A percentile compares a stretch with the other conserved stretches of the same genome.
phyloP scores from a whole-genome alignment of 2,888 invertebrate species.

The Diabrotica balteata region DNA sequence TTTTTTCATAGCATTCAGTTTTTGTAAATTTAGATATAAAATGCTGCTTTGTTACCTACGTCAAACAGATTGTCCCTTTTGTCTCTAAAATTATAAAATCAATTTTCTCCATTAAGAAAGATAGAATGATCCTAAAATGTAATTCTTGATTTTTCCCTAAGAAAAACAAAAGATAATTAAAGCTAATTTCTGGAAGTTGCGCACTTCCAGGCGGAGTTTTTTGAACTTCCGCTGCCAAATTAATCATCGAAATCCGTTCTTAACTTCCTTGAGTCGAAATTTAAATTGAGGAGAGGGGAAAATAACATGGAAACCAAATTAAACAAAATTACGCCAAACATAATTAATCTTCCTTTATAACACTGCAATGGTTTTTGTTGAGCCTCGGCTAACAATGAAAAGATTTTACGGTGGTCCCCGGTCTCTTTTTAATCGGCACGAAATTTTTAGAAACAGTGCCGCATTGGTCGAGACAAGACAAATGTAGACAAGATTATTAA shows the following conservation, averaged over 20 bases:
- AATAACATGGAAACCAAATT: slow-evolving; percentile 24
- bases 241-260: slow-evolving; percentile 10
- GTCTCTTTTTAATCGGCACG: background rate
- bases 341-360: slow-evolving; percentile 35
- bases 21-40: too few relatives aligned
- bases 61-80: too few relatives aligned
- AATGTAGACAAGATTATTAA: too few relatives aligned
- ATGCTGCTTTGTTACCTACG: too few relatives aligned
- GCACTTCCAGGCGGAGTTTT: too few relatives aligned
- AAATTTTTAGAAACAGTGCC: background rate
- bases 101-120: too few relatives aligned
- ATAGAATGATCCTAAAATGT: too few relatives aligned
- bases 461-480: background rate
- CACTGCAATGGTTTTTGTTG: slow-evolving; percentile 27
- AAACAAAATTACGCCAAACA: slow-evolving; percentile 24
- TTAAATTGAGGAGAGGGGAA: slow-evolving; percentile 12
- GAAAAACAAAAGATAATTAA: too few relatives aligned
- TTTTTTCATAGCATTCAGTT: too few relatives aligned
- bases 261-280: slow-evolving; percentile 14
- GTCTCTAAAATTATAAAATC: too few relatives aligned
- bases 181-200: too few relatives aligned
- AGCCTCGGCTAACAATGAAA: slow-evolving; percentile 23
- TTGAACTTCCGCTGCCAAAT: background rate
- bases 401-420: slow-evolving; percentile 6
- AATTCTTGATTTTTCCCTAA: too few relatives aligned